A percentile compares a stretch with the other conserved stretches of the same genome.
These are phyloP conservation scores for Phataginus tricuspis DNA, from an alignment of 2,797 vertebrate genomes.

Conservation along the genomic window DNA sequence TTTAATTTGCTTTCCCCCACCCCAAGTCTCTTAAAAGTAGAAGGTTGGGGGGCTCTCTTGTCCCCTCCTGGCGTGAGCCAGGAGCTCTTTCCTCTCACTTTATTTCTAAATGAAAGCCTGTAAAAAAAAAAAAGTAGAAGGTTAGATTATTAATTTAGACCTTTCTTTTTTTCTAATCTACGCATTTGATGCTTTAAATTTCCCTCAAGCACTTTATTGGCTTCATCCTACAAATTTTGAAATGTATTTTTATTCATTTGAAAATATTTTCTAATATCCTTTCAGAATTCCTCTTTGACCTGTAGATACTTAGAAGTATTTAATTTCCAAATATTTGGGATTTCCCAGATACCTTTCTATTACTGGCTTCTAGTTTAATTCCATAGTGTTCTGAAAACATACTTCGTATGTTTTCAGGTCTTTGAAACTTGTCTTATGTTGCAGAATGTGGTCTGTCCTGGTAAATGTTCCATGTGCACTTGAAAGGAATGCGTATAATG, in stretches of 20 bases:
- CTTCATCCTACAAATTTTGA: neutral
- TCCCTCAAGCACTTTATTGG: neutral
- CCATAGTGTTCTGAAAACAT: neutral
- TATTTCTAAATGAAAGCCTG: no score
- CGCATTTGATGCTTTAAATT: neutral
- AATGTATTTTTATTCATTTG: neutral
- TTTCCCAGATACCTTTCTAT: neutral
- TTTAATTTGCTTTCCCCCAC: neutral
- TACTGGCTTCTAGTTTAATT: neutral
- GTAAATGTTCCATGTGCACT: neutral
- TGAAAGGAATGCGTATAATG: neutral
- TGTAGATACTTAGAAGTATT: neutral
- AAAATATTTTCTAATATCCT: neutral
- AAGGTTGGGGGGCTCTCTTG: neutral
- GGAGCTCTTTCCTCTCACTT: no score
- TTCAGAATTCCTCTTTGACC: neutral
- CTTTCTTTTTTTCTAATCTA: neutral
- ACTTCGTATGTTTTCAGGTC: neutral
- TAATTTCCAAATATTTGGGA: neutral
- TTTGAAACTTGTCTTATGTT: neutral
- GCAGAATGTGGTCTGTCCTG: neutral
- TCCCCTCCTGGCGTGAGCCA: no score
- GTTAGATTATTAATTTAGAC: no score
- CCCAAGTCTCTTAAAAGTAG: neutral
- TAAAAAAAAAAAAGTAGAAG: no score